Evolutionary conservation across 2,113 vertebrate genomes (phyloP).

Genomic region (Saccopteryx leptura): DNA sequence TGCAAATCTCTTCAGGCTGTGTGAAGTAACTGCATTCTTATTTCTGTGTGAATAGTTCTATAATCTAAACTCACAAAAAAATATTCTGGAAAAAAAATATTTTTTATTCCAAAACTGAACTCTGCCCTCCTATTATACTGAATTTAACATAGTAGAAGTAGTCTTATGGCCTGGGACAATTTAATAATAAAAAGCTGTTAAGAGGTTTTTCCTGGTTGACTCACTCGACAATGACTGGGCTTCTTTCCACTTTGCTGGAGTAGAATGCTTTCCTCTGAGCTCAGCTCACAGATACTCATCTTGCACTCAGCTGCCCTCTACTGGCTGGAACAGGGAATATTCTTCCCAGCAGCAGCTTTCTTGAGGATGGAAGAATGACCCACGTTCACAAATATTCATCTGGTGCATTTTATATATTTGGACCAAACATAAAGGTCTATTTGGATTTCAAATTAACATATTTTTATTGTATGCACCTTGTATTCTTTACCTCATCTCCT

Average conservation of each 20-base stretch:
- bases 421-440: neutral
- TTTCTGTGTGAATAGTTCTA: neutral
- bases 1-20: neutral
- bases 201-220: neutral
- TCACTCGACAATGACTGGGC: neutral
- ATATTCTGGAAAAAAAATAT: neutral
- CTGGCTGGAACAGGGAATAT: neutral
- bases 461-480: neutral
- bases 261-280: rapidly evolving
- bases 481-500: neutral
- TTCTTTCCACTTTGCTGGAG: neutral
- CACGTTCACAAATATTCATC: neutral
- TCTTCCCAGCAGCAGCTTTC: neutral
- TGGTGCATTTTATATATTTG: neutral
- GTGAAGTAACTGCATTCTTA: neutral
- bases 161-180: neutral
- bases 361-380: neutral
- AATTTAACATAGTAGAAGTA: neutral
- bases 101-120: neutral
- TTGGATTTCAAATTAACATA: neutral
- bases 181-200: neutral
- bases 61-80: neutral
- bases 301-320: conserved; percentile 53
- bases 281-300: rapidly evolving
- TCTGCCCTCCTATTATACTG: neutral